Evolutionary conservation across 2,888 invertebrate species (phyloP).

Genomic region (Dicranocentrus wangi): DNA sequence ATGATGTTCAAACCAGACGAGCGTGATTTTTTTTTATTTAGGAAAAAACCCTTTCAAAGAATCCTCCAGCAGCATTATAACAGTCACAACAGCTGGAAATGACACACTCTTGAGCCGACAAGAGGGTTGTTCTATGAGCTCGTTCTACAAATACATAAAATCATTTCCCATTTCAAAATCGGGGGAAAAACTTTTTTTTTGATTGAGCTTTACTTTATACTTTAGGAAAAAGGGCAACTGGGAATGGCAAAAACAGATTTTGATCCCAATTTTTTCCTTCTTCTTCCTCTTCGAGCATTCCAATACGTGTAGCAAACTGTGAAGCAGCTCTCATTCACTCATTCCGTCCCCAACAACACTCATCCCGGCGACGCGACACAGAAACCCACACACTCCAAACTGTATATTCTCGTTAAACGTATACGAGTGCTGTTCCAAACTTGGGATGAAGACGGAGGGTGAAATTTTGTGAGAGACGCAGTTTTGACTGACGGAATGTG

Average conservation of each 20-base stretch:
- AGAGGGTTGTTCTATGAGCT: conserved; percentile 34
- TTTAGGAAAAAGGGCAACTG: conserved; percentile 56
- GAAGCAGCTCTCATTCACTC: not conserved
- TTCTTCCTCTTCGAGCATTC: no score
- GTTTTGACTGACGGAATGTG: conserved; percentile 61
- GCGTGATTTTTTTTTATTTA: conserved; percentile 34
- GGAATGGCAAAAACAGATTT: conserved; percentile 53
- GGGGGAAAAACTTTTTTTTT: conserved; percentile 45
- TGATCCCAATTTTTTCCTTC: conserved; percentile 62
- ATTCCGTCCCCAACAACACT: conserved; percentile 30
- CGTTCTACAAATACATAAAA: conserved; percentile 30
- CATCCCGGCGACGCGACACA: conserved; percentile 43
- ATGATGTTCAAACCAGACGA: conserved; percentile 9
- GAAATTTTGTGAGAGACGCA: conserved; percentile 34
- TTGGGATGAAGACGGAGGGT: conserved; percentile 35
- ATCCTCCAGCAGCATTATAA: conserved; percentile 18
- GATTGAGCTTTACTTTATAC: conserved; percentile 52
- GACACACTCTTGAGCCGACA: conserved; percentile 37
- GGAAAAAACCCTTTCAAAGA: conserved; percentile 2
- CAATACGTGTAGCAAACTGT: conserved; percentile 25
- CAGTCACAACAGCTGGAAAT: conserved; percentile 53
- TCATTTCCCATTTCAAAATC: conserved; percentile 35
- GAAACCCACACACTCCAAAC: conserved; percentile 51
- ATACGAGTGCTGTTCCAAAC: no score
- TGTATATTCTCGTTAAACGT: no score